These are phyloP conservation scores for Leptobrachium leishanense DNA, from an alignment of 2,113 vertebrate genomes.

Conservation along the genomic window DNA sequence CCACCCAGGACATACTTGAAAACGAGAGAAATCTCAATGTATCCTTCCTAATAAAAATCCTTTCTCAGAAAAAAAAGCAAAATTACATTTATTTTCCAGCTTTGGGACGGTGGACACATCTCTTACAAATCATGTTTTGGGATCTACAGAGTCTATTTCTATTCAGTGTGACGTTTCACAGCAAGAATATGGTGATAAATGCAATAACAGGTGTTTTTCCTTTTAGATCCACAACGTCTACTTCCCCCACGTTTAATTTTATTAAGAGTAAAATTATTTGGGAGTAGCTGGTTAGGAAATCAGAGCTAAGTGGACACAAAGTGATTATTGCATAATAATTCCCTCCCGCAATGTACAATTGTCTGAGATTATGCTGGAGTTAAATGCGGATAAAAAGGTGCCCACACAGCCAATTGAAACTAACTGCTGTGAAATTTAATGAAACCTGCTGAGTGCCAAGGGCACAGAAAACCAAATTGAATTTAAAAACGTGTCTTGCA, in stretches of 20 bases:
- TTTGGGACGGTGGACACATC: no score
- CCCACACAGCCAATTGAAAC: conserved; percentile 60
- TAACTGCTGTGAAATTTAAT: conserved; percentile 68
- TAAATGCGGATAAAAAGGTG: conserved; percentile 63
- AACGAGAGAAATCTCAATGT: no score
- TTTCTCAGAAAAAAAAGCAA: no score
- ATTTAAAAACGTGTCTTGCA: conserved; percentile 65
- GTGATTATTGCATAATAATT: conserved; percentile 52
- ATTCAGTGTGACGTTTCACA: no score
- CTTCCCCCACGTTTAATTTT: conserved; percentile 6
- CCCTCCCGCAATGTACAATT: conserved; percentile 19
- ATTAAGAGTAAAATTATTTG: conserved; percentile 26
- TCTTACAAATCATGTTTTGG: no score
- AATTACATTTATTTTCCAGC: no score
- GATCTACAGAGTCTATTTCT: no score
- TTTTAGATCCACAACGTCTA: background rate
- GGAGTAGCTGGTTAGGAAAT: conserved; percentile 20
- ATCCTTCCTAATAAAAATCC: no score
- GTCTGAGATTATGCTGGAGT: conserved; percentile 63
- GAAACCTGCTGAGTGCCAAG: conserved; percentile 67
- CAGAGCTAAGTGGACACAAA: conserved; percentile 43
- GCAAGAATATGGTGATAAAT: no score
- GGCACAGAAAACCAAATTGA: conserved; percentile 64
- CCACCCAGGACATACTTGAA: no score
- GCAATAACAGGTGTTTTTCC: no score